Percentiles rank a stretch among this genome's conserved stretches.
Evolutionary conservation across 2,113 vertebrate genomes (phyloP).

Genomic region (Ahaetulla prasina): DNA sequence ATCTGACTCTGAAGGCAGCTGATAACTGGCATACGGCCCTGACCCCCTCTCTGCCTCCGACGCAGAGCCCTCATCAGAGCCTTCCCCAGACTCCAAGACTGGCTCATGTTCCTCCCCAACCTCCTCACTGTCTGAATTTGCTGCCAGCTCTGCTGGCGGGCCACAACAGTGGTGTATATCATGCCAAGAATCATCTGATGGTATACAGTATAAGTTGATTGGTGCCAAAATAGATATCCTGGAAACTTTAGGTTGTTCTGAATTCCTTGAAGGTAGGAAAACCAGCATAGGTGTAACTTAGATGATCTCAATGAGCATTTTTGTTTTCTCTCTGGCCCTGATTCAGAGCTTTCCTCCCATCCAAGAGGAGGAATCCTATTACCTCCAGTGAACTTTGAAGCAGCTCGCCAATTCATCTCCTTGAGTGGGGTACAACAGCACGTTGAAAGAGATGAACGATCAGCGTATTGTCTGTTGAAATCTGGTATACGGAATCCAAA

Average conservation of each 20-base stretch:
- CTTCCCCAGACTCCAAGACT: no score
- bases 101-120: no score
- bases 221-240: neutral
- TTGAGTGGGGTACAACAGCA: neutral
- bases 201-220: neutral
- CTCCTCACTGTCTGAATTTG: no score
- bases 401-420: neutral
- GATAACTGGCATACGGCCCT: no score
- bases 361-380: neutral
- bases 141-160: no score
- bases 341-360: neutral
- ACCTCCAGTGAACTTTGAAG: neutral
- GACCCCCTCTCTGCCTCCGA: no score
- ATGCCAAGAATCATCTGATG: neutral
- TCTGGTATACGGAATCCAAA: neutral
- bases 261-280: neutral
- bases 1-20: no score
- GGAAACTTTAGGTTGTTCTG: neutral
- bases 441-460: neutral
- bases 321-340: neutral
- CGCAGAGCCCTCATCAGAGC: no score
- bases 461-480: neutral
- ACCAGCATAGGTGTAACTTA: neutral
- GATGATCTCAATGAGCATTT: neutral
- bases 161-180: no score